These are phyloP conservation scores for Hipposideros larvatus DNA, from an alignment of 2,797 vertebrate genomes.

Conservation along the genomic window DNA sequence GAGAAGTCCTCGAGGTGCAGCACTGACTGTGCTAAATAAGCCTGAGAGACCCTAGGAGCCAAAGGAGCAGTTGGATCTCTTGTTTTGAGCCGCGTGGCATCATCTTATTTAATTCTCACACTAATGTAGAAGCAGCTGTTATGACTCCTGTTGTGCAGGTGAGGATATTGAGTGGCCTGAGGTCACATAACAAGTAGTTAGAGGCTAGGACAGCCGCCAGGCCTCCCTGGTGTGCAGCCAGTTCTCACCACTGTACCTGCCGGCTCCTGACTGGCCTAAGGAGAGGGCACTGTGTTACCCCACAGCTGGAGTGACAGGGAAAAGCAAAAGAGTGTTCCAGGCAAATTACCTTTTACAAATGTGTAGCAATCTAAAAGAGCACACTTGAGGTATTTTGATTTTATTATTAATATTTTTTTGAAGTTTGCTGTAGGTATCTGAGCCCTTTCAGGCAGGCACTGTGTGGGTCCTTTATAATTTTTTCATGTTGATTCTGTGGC, in stretches of 20 bases:
- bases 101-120: background rate
- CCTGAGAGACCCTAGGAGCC: background rate
- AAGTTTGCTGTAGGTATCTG: constrained; percentile 19
- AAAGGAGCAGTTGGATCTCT: background rate
- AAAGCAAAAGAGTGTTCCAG: background rate
- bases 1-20: background rate
- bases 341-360: constrained; percentile 15
- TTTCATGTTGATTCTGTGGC: constrained; percentile 55
- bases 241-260: background rate
- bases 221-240: background rate
- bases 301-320: background rate
- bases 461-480: background rate
- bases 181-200: rapidly evolving
- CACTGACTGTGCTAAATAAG: background rate
- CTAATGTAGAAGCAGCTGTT: background rate
- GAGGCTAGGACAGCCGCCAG: background rate
- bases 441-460: background rate
- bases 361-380: background rate
- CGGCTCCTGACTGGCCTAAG: background rate
- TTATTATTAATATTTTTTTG: constrained; percentile 26
- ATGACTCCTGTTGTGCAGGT: background rate
- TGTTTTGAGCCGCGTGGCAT: background rate
- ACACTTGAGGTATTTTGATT: constrained; percentile 26
- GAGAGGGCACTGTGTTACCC: background rate
- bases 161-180: background rate